Conservation (phyloP, 2,113 vertebrate species). For the Pantherophis guttatus region DNA sequence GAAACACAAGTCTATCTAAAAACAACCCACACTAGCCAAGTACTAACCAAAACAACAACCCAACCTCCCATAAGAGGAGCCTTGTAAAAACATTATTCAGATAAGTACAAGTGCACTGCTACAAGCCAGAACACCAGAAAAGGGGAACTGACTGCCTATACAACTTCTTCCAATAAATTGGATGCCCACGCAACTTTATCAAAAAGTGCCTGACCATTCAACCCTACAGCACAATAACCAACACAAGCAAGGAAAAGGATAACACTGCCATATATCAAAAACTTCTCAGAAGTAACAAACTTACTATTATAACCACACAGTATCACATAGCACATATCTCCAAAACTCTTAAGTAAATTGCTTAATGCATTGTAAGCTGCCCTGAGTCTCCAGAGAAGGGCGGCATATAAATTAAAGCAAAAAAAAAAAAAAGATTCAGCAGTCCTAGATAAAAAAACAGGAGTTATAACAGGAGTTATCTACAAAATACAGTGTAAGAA, state of each 20-base stretch:
- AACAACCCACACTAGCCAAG: neutral
- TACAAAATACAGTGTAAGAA: too few species aligned
- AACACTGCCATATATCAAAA: neutral
- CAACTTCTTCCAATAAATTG: neutral
- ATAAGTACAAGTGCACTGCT: neutral
- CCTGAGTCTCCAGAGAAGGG: too few species aligned
- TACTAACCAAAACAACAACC: neutral
- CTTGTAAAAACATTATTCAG: neutral
- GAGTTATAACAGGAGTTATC: too few species aligned
- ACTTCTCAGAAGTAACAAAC: neutral
- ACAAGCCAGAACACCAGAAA: neutral
- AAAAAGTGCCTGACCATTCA: neutral
- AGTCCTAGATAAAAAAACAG: too few species aligned
- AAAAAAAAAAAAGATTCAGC: too few species aligned
- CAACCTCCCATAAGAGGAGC: neutral
- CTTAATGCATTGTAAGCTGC: too few species aligned
- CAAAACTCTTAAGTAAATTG: too few species aligned
- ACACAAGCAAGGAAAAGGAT: neutral
- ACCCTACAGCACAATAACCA: neutral
- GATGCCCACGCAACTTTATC: neutral
- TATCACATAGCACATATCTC: too few species aligned
- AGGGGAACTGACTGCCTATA: neutral
- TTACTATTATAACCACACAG: neutral
- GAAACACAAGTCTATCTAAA: neutral
- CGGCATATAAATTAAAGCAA: too few species aligned